These are phyloP conservation scores for Platycheirus rosarum DNA, from an alignment of 2,888 invertebrate species.

Conservation along the genomic window DNA sequence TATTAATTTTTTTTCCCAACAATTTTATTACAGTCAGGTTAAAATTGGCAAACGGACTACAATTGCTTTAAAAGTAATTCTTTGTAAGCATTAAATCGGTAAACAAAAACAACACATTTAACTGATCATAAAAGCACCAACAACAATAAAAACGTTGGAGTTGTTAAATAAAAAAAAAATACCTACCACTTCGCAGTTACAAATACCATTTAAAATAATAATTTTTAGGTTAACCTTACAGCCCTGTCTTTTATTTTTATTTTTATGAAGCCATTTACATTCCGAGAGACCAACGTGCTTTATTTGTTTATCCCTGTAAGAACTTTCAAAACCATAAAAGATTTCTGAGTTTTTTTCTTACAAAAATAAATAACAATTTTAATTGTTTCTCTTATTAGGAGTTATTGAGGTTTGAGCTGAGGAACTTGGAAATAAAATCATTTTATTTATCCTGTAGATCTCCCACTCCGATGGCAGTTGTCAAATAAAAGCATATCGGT, in stretches of 20 bases:
- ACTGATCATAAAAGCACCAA: conserved; percentile 59
- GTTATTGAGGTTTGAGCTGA: conserved; percentile 25
- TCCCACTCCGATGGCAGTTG: conserved; percentile 9
- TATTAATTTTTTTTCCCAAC: conserved; percentile 4
- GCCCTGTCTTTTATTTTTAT: conserved; percentile 21
- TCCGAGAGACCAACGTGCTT: conserved; percentile 41
- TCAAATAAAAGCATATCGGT: neutral
- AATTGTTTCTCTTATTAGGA: conserved; percentile 56
- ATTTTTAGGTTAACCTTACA: conserved; percentile 56
- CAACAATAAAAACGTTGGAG: conserved; percentile 37
- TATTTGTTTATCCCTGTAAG: conserved; percentile 31
- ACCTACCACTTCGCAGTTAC: conserved; percentile 58
- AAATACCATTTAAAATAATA: conserved; percentile 62
- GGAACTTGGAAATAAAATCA: conserved; percentile 16
- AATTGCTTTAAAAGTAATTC: conserved; percentile 58
- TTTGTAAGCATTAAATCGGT: conserved; percentile 57
- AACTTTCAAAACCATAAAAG: conserved; percentile 61
- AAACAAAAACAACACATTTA: conserved; percentile 48
- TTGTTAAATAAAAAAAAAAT: conserved; percentile 32
- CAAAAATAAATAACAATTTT: conserved; percentile 20
- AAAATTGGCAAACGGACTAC: conserved; percentile 66
- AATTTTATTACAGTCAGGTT: conserved; percentile 55
- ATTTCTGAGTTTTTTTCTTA: conserved; percentile 33
- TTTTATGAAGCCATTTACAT: conserved; percentile 71
- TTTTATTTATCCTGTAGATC: conserved; percentile 20